Evolutionary conservation across 2,888 invertebrate species (phyloP), one percentile per base, ranked within the genome.

Genomic region (Ormyrus pomaceus): DNA sequence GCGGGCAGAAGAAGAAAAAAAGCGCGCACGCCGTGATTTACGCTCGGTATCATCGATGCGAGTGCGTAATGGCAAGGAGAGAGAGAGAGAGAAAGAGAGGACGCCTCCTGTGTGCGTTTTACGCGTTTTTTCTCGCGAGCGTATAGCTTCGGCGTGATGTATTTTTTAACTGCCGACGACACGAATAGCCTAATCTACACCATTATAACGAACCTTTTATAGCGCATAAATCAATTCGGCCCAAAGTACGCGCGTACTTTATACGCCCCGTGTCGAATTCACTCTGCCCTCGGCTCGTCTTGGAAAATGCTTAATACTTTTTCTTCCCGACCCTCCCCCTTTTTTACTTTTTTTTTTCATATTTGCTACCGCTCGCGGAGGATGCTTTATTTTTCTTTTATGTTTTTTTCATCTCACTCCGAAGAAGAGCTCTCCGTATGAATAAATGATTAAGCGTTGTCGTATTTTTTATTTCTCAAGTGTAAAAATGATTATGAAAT

Each of bases 151-250:
- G 58, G 51, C 55, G 64, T 66, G 70, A 73, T 73, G 79, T 70
- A 62, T 74, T 76, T 87, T 87, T 86, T 86, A 86, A 87, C 87
- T 86, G 86, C 85, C 86, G 84, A 83, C 85, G 85, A 87, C 86
- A 87, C 85, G 84, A 85, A 86, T 85, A 84, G 85, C 85, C 85
- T 87, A 87, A 87, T 87, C 85, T 85, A 84, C 85, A 83, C 82
- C 84, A 83, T 87, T 87, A 86, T 87, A 86, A 86, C 85, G 77
- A 80, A 80, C 81, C 73, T 86, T 87, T 87, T 87, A 87, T 86
- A 84, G 85, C 83, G 82, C 85, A 84, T 87, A 87, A 87, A 87
- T 87, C 87, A 87, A 84, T 85, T 85, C 81, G 62, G 73, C 61
- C 73, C 65, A 83, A 82, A 83, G 59, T 55, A 48, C 64, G 13